Evolutionary conservation across 2,888 invertebrate genomes (phyloP).

Genomic region (Ochropleura plecta): DNA sequence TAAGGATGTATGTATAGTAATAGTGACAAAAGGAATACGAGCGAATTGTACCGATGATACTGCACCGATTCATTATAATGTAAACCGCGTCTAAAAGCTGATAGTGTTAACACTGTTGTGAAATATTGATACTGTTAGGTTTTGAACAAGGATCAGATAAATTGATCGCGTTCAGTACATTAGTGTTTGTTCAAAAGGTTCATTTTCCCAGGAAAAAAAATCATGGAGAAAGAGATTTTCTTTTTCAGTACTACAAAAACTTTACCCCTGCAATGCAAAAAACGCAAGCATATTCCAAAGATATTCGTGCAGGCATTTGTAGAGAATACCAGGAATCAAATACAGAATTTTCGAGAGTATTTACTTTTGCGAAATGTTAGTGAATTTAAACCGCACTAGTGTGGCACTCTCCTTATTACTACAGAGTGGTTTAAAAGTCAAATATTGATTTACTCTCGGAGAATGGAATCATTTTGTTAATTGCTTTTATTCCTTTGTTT

Average conservation of each 20-base stretch:
- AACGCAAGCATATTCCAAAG: not conserved
- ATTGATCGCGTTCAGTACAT: not conserved
- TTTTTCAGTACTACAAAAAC: not conserved
- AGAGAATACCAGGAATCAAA: constrained; percentile 12
- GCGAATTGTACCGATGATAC: not conserved
- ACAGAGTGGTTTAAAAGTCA: not conserved
- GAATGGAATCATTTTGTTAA: constrained; percentile 23
- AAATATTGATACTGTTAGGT: not conserved
- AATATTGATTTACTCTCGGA: constrained; percentile 27
- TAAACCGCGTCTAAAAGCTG: not conserved
- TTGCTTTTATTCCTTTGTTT: constrained; percentile 39
- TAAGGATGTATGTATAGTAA: no score
- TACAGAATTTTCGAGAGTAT: constrained; percentile 2
- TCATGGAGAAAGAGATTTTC: not conserved
- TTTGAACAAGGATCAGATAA: not conserved
- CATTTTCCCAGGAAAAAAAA: not conserved
- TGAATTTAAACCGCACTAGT: not conserved
- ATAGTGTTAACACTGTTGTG: not conserved
- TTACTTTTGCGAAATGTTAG: constrained; percentile 10
- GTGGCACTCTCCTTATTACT: not conserved
- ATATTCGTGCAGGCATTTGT: constrained; percentile 14
- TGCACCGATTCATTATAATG: not conserved
- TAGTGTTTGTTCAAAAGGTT: not conserved
- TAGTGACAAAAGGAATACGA: not conserved
- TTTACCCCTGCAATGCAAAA: not conserved